Base-by-base conservation (phyloP, 2,888 invertebrate genomes). In the Anthoptus insignis region DNA sequence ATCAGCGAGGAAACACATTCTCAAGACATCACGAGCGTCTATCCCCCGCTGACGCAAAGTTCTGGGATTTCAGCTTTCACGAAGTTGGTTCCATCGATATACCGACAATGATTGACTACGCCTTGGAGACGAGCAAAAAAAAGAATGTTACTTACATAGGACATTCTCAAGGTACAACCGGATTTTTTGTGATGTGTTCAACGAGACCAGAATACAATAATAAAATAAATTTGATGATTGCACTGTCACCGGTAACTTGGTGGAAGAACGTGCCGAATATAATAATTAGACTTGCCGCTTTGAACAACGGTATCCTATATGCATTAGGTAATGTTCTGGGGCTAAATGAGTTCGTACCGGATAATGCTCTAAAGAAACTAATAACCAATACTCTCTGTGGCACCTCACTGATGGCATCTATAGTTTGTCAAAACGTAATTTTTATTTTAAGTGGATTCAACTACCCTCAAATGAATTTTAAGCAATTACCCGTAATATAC, bases 211-310 rank as follows among this genome's bases (percentile, higher is more conserved):
- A 86, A 27, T 91, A 96, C 74, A 96, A 96, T 78, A 78, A 86
- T 0, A 96, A 96, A 81, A 93, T 97, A 13, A 88, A 87, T 95
- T 61, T 54, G 0, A 94, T 95, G 91, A 94, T 94, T 74, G 94
- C 94, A 3, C 79, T 96, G 64, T 96, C 95, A 0, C 96, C 96
- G 0, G 94, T 96, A 1, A 95, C 95, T 0, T 96, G 88, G 69
- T 81, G 95, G 74, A 82, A 85, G 27, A 86, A 94, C 65, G 88
- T 94, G 74, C 81, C 80, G 19, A 93, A 88, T 79, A 89, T 89
- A 0, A 74, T 94, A 3, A 84, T 94, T 0, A 74, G 79, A n/a
- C 75, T 89, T 24, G 68, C 94, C 9, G 82, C 90, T 0, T 82
- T 81, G 3, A 84, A 87, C 91, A 66, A 82, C 81, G 75, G 91